phyloP scores from a whole-genome alignment of 2,888 invertebrate genomes.

The Eilema caniola region DNA sequence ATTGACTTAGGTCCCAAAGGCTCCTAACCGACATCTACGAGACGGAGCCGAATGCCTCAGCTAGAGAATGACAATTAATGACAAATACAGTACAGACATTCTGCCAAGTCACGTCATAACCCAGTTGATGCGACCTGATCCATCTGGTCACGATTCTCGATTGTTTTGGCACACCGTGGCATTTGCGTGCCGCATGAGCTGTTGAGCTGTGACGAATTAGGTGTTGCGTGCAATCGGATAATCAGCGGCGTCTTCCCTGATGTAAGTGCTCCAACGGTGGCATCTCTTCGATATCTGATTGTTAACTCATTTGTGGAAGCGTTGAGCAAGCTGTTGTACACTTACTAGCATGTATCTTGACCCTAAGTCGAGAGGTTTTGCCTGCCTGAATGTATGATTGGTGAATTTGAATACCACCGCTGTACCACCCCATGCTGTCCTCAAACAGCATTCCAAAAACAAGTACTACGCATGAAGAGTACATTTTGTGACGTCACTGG shows the following conservation, averaged over 20 bases:
- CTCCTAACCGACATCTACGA: too few relatives aligned
- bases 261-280: conserved; percentile 33
- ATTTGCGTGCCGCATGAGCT: conserved; percentile 39
- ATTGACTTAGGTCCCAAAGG: too few relatives aligned
- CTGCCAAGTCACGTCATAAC: conserved; percentile 8
- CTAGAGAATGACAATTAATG: not conserved
- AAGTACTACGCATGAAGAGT: too few relatives aligned
- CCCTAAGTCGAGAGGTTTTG: too few relatives aligned
- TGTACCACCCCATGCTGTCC: too few relatives aligned
- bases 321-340: not conserved
- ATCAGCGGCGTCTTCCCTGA: conserved; percentile 35
- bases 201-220: conserved; percentile 37
- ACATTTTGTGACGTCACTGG: too few relatives aligned
- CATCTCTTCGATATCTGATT: conserved; percentile 24
- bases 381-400: too few relatives aligned
- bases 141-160: conserved; percentile 16
- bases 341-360: too few relatives aligned
- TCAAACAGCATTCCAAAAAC: too few relatives aligned
- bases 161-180: conserved; percentile 19
- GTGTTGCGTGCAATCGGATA: conserved; percentile 33
- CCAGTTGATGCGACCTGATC: conserved; percentile 17
- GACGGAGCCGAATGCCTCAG: not conserved
- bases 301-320: conserved; percentile 11
- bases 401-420: too few relatives aligned
- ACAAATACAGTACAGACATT: conserved; percentile 12